A percentile compares a stretch with the other conserved stretches of the same genome.
Evolutionary conservation across 2,888 invertebrate species (phyloP).

Genomic region (Melipona beecheii): DNA sequence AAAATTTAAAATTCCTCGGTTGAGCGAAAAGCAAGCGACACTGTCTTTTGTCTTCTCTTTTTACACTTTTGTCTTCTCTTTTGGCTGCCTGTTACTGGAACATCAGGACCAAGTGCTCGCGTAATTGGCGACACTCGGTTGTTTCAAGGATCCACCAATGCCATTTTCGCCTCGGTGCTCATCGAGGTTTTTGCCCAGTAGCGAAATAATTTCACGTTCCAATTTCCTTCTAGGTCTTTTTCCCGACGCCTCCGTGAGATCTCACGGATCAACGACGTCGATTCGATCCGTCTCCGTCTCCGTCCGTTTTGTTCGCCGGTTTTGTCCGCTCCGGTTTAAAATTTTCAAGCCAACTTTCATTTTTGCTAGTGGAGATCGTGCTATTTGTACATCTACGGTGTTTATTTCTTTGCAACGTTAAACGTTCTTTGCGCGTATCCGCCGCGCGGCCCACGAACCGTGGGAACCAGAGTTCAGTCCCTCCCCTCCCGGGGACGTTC

Average conservation of each 20-base stretch:
- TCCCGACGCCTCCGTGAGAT: background rate
- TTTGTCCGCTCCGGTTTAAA: background rate
- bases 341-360: too few relatives aligned
- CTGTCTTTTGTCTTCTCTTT: too few relatives aligned
- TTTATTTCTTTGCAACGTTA: too few relatives aligned
- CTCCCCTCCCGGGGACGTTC: background rate
- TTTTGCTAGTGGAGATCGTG: too few relatives aligned
- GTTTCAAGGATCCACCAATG: constrained; percentile 5
- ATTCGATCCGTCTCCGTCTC: background rate
- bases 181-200: background rate
- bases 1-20: background rate
- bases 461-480: constrained; percentile 57
- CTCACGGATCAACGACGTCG: background rate
- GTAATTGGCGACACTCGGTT: constrained; percentile 30
- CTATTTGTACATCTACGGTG: too few relatives aligned
- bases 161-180: background rate
- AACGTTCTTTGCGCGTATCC: constrained; percentile 5
- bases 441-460: constrained; percentile 34
- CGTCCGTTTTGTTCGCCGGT: background rate
- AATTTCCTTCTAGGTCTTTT: constrained; percentile 6
- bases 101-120: constrained; percentile 27
- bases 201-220: constrained; percentile 9
- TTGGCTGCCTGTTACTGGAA: constrained; percentile 12
- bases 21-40: background rate
- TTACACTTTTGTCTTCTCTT: constrained; percentile 20